Base-by-base conservation (phyloP, 2,888 invertebrate species). In the Yponomeuta plumbellus region DNA sequence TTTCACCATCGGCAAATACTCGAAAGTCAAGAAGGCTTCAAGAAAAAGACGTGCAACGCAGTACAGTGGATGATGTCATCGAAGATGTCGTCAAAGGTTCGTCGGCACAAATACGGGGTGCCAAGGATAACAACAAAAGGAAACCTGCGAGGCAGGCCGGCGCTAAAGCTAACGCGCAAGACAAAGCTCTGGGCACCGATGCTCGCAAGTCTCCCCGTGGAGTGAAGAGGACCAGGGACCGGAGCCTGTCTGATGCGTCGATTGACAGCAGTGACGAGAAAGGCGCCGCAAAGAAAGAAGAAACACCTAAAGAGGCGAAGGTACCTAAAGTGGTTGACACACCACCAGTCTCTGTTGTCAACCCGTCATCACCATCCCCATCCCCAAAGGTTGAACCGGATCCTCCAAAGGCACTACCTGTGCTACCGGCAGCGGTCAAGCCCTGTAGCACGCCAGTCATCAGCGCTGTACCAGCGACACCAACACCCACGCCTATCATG, bases 1-100 rank as follows among this genome's bases (percentile, higher is more conserved):
- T 92, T 20, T 93, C 94, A 0, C 94, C 94, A 0, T 92, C 92
- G 11, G 79, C 87, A 2, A 96, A 96, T 71, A 96, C 96, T 0
- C 92, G 97, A 65, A 97, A 97, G 81, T 97, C 97, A 0, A 92
- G 95, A 67, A 92, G 97, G 69, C 85, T 97, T 66, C 95, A 95
- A 76, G 96, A 96, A 78, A 94, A 95, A 76, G 96, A 96, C 76
- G 94, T 93, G 64, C 93, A 93, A 71, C 92, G 96, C 68, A 96
- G 93, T 69, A 95, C 96, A 1, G 94, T 97, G 11, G 98, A 98
- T 78, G 97, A 97, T 74, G 94, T 96, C 17, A 97, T 97, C 71
- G 98, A 98, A 72, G 97, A 98, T 76, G 97, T 97, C 0, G 94
- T 97, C 1, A 94, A 96, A 71, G 95, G 96, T 68, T 87, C 93